phyloP scores from a whole-genome alignment of 1,140 invertebrate species.

The Heliconius eleuchia region DNA sequence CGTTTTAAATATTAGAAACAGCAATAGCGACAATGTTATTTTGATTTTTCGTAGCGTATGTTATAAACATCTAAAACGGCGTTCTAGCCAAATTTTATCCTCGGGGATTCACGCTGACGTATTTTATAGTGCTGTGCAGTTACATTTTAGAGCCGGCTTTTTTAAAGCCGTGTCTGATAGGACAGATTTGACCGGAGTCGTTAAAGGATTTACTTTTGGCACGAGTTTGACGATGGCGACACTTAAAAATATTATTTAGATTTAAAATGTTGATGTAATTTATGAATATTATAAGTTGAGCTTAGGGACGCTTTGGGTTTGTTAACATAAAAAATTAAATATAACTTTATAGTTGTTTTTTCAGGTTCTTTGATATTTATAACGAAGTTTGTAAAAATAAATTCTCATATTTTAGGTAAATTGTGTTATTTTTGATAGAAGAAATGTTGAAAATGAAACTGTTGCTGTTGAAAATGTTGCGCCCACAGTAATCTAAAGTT shows the following conservation, averaged over 20 bases:
- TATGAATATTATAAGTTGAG: background rate
- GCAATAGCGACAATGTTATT: conserved; percentile 31
- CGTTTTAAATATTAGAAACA: background rate
- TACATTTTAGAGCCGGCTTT: conserved; percentile 40
- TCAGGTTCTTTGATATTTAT: background rate
- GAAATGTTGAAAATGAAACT: too few species aligned
- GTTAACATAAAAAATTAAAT: background rate
- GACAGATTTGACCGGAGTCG: conserved; percentile 42
- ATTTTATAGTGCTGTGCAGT: conserved; percentile 41
- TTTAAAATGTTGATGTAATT: background rate
- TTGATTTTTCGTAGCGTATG: conserved; percentile 38
- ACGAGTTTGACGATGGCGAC: conserved; percentile 29
- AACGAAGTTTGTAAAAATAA: background rate
- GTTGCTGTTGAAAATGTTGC: too few species aligned
- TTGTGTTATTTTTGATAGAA: too few species aligned
- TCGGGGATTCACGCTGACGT: conserved; percentile 35
- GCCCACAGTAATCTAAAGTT: too few species aligned
- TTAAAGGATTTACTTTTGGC: conserved; percentile 38
- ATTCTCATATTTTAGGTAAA: too few species aligned
- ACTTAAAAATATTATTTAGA: conserved; percentile 16
- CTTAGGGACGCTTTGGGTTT: background rate
- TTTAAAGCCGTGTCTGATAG: conserved; percentile 42
- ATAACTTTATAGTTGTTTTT: background rate
- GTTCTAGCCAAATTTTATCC: conserved; percentile 45
- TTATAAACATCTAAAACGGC: conserved; percentile 44